phyloP scores from a whole-genome alignment of 2,888 invertebrate genomes.

The Pilophorus perplexus region DNA sequence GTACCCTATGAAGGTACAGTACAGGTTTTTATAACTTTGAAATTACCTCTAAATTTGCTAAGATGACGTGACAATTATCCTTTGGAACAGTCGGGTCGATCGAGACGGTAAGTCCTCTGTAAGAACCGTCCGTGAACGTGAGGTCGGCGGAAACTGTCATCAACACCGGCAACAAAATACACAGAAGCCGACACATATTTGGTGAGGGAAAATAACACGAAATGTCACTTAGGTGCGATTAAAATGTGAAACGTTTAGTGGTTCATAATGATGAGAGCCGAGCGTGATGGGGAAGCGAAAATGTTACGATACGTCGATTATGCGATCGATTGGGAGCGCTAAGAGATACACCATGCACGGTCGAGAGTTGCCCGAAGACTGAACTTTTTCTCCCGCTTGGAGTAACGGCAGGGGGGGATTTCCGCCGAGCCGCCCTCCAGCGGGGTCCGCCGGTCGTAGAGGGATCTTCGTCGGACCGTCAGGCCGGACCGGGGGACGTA shows the following conservation, averaged over 20 bases:
- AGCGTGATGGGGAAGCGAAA: not conserved
- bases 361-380: slow-evolving; percentile 27
- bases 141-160: slow-evolving; percentile 18
- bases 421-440: too few species aligned
- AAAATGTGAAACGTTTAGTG: not conserved
- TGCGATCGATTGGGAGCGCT: too few species aligned
- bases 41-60: slow-evolving; percentile 56
- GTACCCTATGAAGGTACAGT: too few species aligned
- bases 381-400: not conserved
- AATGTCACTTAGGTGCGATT: too few species aligned
- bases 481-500: too few species aligned
- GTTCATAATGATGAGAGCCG: not conserved
- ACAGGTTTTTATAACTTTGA: too few species aligned
- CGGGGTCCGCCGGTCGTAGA: too few species aligned
- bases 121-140: slow-evolving; percentile 48
- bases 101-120: slow-evolving; percentile 55
- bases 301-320: not conserved
- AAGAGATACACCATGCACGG: not conserved
- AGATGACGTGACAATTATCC: slow-evolving; percentile 54
- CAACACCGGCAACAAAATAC: slow-evolving; percentile 20
- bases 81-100: slow-evolving; percentile 55
- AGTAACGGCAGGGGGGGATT: not conserved
- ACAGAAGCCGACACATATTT: slow-evolving; percentile 17
- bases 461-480: too few species aligned
- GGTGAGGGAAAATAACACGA: too few species aligned